Percentiles rank a stretch among this genome's conserved stretches.
Evolutionary conservation across 2,797 vertebrate genomes (phyloP).

Genomic region (Myotis myotis): DNA sequence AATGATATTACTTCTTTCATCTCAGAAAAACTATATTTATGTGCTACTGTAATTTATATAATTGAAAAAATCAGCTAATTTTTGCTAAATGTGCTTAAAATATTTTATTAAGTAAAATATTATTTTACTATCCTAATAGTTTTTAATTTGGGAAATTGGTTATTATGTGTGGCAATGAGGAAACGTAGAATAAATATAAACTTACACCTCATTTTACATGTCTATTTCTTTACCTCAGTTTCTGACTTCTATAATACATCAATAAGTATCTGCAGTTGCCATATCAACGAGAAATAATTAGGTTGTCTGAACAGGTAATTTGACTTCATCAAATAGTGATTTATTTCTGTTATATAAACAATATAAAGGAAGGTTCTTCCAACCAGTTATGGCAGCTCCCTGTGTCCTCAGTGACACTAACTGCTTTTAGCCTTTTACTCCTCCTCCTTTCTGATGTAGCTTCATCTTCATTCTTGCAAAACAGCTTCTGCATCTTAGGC

Average conservation of each 20-base stretch:
- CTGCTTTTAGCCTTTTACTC: not conserved
- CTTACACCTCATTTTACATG: not conserved
- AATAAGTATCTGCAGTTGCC: not conserved
- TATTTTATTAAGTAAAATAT: not conserved
- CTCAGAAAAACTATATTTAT: not conserved
- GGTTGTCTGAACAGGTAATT: not conserved
- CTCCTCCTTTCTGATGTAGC: not conserved
- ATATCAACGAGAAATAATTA: not conserved
- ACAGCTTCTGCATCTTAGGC: not conserved
- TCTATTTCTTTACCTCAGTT: not conserved
- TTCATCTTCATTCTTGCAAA: not conserved
- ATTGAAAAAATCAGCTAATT: not conserved
- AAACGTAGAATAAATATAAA: not conserved
- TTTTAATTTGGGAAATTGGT: not conserved
- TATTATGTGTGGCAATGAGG: not conserved
- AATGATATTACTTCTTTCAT: not conserved
- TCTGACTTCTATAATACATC: not conserved
- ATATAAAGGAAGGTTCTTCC: not conserved
- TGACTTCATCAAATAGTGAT: not conserved
- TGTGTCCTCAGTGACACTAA: not conserved
- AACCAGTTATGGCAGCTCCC: not conserved
- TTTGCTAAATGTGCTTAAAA: not conserved
- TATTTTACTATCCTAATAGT: not conserved
- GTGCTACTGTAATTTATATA: not conserved
- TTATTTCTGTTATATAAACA: not conserved